phyloP scores from a whole-genome alignment of 2,888 invertebrate genomes.

The Boloria selene region DNA sequence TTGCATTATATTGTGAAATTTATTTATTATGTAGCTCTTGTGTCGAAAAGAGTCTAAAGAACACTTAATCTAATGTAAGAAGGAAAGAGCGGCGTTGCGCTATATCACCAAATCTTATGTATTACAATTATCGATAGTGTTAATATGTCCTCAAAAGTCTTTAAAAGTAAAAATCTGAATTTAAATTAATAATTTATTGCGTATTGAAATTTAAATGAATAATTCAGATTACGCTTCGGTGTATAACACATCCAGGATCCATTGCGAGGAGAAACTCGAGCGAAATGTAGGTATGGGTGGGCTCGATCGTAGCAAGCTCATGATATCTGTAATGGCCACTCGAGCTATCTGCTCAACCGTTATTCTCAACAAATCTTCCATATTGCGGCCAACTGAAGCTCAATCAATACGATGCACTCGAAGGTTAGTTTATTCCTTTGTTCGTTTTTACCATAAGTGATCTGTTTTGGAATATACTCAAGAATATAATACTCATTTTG shows the following conservation, averaged over 20 bases:
- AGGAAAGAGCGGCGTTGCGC: too few species aligned
- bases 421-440: conserved; percentile 41
- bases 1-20: too few species aligned
- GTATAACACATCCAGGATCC: conserved; percentile 32
- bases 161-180: background rate
- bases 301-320: conserved; percentile 65
- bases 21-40: too few species aligned
- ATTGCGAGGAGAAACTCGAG: conserved; percentile 52
- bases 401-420: conserved; percentile 41
- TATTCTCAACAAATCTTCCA: conserved; percentile 77
- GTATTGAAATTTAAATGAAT: background rate
- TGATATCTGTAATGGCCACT: conserved; percentile 79
- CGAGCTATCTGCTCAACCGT: conserved; percentile 73
- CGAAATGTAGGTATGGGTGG: conserved; percentile 64
- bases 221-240: conserved; percentile 33
- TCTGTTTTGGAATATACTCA: conserved; percentile 32
- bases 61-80: too few species aligned
- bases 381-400: conserved; percentile 62
- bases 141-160: background rate
- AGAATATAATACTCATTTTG: background rate
- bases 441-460: conserved; percentile 34
- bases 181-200: background rate
- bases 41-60: too few species aligned
- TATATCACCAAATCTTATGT: too few species aligned
- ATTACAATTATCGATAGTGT: too few species aligned